phyloP scores from a whole-genome alignment of 92 coral and sea anemone species.

The Siderastrea siderea region DNA sequence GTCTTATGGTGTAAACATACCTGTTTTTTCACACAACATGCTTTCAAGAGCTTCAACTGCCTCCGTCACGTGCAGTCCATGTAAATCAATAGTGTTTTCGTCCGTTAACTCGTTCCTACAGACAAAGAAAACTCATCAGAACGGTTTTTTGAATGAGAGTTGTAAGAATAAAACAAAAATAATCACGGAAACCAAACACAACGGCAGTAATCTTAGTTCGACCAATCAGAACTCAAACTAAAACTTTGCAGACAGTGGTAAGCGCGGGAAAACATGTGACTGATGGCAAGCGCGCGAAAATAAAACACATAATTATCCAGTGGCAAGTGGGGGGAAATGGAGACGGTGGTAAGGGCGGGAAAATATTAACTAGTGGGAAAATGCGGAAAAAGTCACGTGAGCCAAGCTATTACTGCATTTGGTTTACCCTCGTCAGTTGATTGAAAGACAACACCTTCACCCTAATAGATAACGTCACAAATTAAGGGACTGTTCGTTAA shows the following conservation, averaged over 20 bases:
- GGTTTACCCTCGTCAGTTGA: too few species aligned
- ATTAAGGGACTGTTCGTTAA: too few species aligned
- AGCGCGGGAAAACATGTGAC: background rate
- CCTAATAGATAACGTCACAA: too few species aligned
- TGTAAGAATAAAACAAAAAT: background rate
- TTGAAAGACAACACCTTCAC: too few species aligned
- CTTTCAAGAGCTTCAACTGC: conserved; percentile 84
- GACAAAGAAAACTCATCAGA: background rate
- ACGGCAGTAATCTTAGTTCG: too few species aligned
- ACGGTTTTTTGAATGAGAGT: background rate
- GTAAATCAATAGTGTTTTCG: conserved; percentile 82
- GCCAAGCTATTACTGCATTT: too few species aligned
- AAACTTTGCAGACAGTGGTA: background rate
- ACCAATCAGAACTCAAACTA: too few species aligned
- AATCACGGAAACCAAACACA: background rate
- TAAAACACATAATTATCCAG: too few species aligned
- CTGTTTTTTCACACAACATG: conserved; percentile 23
- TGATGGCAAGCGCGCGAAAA: background rate
- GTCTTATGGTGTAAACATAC: conserved; percentile 8
- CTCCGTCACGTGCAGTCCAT: conserved; percentile 94
- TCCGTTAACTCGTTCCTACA: conserved; percentile 61
- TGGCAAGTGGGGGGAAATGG: background rate
- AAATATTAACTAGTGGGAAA: background rate
- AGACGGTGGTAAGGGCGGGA: background rate
- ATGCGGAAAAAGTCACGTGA: too few species aligned